These are phyloP conservation scores for Temnothorax ravouxi DNA, from an alignment of 2,888 invertebrate genomes.

Conservation along the genomic window DNA sequence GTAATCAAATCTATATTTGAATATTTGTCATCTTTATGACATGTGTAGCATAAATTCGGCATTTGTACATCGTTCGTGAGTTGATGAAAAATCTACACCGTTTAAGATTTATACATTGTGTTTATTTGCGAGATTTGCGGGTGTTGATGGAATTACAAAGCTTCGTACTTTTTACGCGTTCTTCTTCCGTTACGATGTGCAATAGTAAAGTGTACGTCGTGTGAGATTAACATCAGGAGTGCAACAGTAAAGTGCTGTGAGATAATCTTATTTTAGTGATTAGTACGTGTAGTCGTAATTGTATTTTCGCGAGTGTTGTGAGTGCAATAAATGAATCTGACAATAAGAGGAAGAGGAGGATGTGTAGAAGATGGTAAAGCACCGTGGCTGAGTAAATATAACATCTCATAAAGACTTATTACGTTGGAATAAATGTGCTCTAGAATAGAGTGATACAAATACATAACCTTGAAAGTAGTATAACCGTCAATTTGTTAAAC, in stretches of 20 bases:
- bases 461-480: neutral
- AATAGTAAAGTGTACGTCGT: neutral
- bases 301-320: neutral
- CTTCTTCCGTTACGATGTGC: neutral
- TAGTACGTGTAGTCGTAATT: constrained; percentile 2
- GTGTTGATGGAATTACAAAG: constrained; percentile 4
- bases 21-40: neutral
- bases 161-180: neutral
- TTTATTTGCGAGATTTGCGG: neutral
- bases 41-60: neutral
- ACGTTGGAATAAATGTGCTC: neutral
- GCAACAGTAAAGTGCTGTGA: neutral
- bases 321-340: neutral
- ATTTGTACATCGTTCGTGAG: neutral
- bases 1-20: neutral
- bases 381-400: neutral
- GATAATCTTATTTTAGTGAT: constrained; percentile 19
- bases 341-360: neutral
- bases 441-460: neutral
- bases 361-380: neutral
- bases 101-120: neutral
- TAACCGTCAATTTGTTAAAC: neutral
- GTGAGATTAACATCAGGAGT: constrained; percentile 12
- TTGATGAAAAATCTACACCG: neutral
- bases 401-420: neutral